These are phyloP conservation scores for Callinectes sapidus DNA, from an alignment of 2,888 invertebrate species.

Conservation along the genomic window DNA sequence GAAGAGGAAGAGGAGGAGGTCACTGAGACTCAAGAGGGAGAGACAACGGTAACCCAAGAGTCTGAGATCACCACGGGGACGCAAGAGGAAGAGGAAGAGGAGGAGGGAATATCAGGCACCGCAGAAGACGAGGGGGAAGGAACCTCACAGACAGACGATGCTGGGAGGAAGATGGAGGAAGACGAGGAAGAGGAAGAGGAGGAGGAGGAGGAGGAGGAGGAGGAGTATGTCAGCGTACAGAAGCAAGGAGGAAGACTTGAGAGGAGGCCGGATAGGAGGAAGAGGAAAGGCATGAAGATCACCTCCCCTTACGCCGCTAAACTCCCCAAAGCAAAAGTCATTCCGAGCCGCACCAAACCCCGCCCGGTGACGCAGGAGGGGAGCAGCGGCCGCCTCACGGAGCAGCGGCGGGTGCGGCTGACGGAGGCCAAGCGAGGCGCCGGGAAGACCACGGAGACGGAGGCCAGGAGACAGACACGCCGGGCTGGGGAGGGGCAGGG, in stretches of 20 bases:
- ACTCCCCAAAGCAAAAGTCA: neutral
- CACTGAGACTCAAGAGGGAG: constrained; percentile 41
- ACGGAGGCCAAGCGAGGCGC: neutral
- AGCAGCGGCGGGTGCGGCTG: neutral
- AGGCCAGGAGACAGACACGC: neutral
- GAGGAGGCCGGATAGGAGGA: constrained; percentile 39
- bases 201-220: neutral
- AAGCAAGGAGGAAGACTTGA: constrained; percentile 16
- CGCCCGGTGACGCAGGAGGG: neutral
- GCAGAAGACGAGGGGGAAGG: constrained; percentile 36
- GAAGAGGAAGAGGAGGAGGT: constrained; percentile 9
- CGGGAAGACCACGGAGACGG: neutral
- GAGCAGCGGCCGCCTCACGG: neutral
- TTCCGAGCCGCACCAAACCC: neutral
- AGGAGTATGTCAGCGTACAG: neutral
- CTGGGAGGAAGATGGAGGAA: neutral
- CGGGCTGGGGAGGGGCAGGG: neutral
- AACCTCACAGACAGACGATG: constrained; percentile 1
- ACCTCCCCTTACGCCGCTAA: neutral
- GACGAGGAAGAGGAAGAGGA: neutral
- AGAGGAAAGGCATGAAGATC: neutral
- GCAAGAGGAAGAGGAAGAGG: neutral
- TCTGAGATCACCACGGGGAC: neutral
- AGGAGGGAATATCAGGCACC: neutral
- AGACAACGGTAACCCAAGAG: constrained; percentile 39